phyloP scores from a whole-genome alignment of 2,888 invertebrate species.

The Lasius platythorax region DNA sequence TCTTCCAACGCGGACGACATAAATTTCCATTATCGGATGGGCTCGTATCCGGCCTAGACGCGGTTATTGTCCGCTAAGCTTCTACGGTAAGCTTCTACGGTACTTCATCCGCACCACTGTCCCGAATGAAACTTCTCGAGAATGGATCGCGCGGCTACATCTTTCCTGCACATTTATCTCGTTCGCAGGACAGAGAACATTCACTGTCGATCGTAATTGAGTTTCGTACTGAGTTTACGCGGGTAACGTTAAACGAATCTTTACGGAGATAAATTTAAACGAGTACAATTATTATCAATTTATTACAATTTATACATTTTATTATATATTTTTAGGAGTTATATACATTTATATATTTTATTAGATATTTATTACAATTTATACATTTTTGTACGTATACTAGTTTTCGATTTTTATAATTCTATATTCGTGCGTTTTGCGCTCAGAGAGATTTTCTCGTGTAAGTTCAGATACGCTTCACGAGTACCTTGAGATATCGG shows the following conservation, averaged over 20 bases:
- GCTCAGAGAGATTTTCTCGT: neutral
- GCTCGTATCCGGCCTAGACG: slow-evolving; percentile 73
- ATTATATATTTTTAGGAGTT: too few species aligned
- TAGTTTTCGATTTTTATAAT: neutral
- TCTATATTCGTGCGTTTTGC: neutral
- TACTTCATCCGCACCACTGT: neutral
- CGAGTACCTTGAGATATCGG: neutral
- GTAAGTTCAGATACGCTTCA: neutral
- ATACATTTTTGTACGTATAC: neutral
- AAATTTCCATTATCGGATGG: slow-evolving; percentile 78
- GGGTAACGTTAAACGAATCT: neutral
- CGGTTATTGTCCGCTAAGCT: slow-evolving; percentile 69
- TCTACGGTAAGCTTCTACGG: slow-evolving; percentile 7
- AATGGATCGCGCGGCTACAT: slow-evolving; percentile 16
- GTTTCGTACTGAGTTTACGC: neutral
- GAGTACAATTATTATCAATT: neutral
- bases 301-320: too few species aligned
- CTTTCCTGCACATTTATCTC: slow-evolving; percentile 35
- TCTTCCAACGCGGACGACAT: slow-evolving; percentile 65
- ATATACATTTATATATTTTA: too few species aligned
- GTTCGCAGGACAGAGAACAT: neutral
- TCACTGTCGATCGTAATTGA: slow-evolving; percentile 13
- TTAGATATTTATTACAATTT: too few species aligned
- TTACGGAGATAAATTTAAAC: neutral
- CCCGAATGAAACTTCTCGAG: slow-evolving; percentile 9